Conservation (phyloP, 2,888 invertebrate species). For the Oscheius onirici region DNA sequence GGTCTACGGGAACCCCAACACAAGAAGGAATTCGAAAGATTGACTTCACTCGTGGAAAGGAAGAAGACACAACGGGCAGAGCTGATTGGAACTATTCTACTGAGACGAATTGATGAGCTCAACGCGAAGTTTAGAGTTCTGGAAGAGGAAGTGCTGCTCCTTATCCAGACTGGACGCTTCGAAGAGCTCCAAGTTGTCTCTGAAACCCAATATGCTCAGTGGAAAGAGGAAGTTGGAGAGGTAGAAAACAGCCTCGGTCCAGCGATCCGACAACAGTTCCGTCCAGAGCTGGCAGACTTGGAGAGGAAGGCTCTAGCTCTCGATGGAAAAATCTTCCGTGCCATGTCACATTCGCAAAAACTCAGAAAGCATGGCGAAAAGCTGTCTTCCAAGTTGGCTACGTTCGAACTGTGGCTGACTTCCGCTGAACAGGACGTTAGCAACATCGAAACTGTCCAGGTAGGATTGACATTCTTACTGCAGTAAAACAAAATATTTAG, state of each 20-base stretch:
- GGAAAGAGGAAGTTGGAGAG: constrained; percentile 53
- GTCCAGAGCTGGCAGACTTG: constrained; percentile 55
- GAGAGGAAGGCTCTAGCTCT: constrained; percentile 50
- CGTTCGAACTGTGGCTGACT: constrained; percentile 64
- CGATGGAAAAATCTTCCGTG: constrained; percentile 52
- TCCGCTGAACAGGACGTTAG: constrained; percentile 49
- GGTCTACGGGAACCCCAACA: constrained; percentile 39
- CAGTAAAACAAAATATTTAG: not conserved
- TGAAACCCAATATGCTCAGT: constrained; percentile 42
- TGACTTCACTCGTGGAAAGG: constrained; percentile 19
- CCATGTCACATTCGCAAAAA: constrained; percentile 48
- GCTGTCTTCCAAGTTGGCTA: constrained; percentile 54
- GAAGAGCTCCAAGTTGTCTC: constrained; percentile 46
- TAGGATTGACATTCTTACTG: not conserved
- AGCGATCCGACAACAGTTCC: constrained; percentile 37
- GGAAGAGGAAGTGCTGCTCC: constrained; percentile 32
- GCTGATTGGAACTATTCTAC: constrained; percentile 9
- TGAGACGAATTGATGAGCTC: constrained; percentile 35
- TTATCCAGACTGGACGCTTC: constrained; percentile 42
- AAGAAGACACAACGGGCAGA: constrained; percentile 10
- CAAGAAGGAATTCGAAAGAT: constrained; percentile 34
- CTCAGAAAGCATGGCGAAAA: constrained; percentile 51
- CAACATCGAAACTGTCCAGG: constrained; percentile 21
- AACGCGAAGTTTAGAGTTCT: constrained; percentile 33
- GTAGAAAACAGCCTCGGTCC: constrained; percentile 48